Base-by-base conservation (phyloP, 2,797 vertebrate genomes). In the Threskiornis aethiopicus region DNA sequence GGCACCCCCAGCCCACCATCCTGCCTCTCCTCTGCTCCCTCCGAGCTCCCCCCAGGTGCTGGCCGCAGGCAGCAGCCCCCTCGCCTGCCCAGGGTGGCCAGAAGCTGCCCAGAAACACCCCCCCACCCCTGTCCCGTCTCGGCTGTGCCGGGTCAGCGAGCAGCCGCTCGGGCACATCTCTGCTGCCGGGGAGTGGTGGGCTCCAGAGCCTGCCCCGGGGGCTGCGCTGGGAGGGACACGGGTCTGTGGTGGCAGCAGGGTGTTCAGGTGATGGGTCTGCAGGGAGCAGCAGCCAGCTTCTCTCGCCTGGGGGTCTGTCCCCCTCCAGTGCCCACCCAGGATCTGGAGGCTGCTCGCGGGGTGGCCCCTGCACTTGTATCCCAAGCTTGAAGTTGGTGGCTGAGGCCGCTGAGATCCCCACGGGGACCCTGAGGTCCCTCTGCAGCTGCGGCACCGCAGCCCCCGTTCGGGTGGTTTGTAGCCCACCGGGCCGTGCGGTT, bases 401-500 rank as follows among this genome's bases (percentile, higher is more conserved):
- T 2, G 7, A 67, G 47, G 67, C 42, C 29, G 1, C 33, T 3
- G 22, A 41, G 64, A 19, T 16, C 26, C 4, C 59, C 1, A 0
- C 15, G 44, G 28, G 51, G 28, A 59, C 6, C 28, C 29, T 3
- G 2, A 62, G 57, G 52, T 25, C 44, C 35, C 35, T 52, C 39
- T 16, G 24, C 9, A 16, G 69, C 42, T 17, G 24, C 8, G 16
- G 70, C 66, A 49, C 54, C 4, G 4, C 16, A 29, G 64, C 14
- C 57, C 29, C 51, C 24, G 26, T 21, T 69, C 25, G 5, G 51
- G 39, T 1, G 11, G 9, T 25, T 65, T 49, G 46, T 26, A 67
- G 11, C 39, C 24, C 1, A 3, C 1, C 6, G 51, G 37, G 37
- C 65, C 1, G 2, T 16, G 2, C 0, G 1, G 21, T 65, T 73